Evolutionary conservation across 1,140 invertebrate species (phyloP).

Genomic region (Hypothenemus hampei): DNA sequence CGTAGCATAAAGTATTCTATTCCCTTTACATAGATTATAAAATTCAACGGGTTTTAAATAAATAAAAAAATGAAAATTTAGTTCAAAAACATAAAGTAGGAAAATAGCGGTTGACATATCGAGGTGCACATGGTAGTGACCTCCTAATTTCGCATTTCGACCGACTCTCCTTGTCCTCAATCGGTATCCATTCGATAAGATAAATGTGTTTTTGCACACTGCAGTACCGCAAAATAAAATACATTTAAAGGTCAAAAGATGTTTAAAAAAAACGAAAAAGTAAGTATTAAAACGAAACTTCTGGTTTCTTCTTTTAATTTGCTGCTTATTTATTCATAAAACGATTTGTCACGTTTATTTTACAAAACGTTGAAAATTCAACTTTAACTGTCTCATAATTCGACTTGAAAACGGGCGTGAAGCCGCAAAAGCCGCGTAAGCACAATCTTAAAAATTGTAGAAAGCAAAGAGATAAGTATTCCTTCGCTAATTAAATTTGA

Average conservation of each 20-base stretch:
- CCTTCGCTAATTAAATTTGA: conserved; percentile 30
- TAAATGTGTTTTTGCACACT: background rate
- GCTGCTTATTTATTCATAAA: too few relatives aligned
- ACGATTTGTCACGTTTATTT: too few relatives aligned
- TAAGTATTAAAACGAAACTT: too few relatives aligned
- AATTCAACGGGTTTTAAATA: background rate
- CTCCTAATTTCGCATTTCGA: conserved; percentile 14
- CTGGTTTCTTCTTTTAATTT: too few relatives aligned
- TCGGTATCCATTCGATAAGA: conserved; percentile 14
- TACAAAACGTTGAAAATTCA: too few relatives aligned
- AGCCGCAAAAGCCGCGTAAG: background rate
- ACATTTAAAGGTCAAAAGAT: too few relatives aligned
- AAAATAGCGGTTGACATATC: too few relatives aligned
- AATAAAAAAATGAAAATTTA: background rate
- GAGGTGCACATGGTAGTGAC: background rate
- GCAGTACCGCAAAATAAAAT: too few relatives aligned
- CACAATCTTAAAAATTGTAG: background rate
- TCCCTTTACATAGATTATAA: background rate
- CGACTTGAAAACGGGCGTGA: background rate
- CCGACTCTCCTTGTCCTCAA: conserved; percentile 22
- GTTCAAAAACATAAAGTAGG: too few relatives aligned
- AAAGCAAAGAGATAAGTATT: conserved; percentile 22
- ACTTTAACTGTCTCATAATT: too few relatives aligned
- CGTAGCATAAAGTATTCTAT: background rate
- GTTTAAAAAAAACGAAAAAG: too few relatives aligned